These are phyloP conservation scores for Thamnophis elegans DNA, from an alignment of 2,797 vertebrate genomes.

Conservation along the genomic window DNA sequence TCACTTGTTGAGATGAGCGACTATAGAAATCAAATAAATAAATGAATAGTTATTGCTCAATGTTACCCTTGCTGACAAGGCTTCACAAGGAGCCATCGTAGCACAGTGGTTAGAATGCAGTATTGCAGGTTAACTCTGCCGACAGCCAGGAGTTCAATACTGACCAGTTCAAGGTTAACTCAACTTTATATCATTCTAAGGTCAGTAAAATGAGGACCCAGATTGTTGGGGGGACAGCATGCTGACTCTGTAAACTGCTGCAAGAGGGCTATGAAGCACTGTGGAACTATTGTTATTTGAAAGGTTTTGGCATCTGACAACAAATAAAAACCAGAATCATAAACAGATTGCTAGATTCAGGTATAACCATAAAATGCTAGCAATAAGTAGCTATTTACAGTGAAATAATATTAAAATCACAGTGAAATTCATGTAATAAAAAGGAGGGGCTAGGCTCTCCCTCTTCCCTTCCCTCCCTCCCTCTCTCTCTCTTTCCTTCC, in stretches of 20 bases:
- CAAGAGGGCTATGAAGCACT: not conserved
- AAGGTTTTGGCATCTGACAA: not conserved
- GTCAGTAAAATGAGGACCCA: not conserved
- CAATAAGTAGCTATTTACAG: conserved; percentile 27
- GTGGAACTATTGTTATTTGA: not conserved
- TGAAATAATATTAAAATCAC: not conserved
- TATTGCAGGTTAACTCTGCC: not conserved
- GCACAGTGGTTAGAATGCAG: not conserved
- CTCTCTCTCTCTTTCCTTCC: fast-evolving
- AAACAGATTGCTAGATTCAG: not conserved
- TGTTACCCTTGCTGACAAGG: not conserved
- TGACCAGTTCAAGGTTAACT: not conserved
- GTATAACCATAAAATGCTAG: not conserved
- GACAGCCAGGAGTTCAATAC: not conserved
- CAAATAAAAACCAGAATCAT: not conserved
- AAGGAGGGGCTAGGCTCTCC: not conserved
- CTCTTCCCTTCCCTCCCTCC: not conserved
- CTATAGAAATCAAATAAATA: not conserved
- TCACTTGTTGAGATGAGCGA: not conserved
- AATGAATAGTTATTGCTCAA: not conserved
- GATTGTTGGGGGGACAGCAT: not conserved
- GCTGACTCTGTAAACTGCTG: not conserved
- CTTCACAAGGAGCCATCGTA: not conserved
- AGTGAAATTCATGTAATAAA: not conserved
- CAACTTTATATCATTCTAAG: not conserved